phyloP scores from a whole-genome alignment of 2,888 invertebrate genomes.

The Willowsia nigromaculata region DNA sequence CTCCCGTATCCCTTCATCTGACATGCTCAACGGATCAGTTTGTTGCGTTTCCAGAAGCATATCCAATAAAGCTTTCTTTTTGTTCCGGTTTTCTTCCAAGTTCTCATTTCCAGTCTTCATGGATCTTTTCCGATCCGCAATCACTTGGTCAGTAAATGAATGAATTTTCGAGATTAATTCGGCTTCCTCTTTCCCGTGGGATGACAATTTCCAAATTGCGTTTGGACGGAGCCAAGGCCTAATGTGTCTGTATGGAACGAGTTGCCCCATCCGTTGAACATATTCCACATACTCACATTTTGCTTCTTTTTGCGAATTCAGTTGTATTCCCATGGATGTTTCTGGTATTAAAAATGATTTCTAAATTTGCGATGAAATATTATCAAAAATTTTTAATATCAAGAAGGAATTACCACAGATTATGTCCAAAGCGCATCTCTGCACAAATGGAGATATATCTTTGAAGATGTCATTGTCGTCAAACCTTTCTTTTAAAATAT shows the following conservation, averaged over 20 bases:
- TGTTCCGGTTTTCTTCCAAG: too few relatives aligned
- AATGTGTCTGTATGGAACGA: constrained; percentile 59
- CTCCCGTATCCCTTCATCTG: constrained; percentile 90
- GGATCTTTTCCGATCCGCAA: constrained; percentile 30
- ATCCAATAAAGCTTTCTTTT: constrained; percentile 81
- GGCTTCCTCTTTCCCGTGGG: constrained; percentile 83
- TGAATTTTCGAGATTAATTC: constrained; percentile 84
- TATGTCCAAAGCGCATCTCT: constrained; percentile 85
- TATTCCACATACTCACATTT: constrained; percentile 57
- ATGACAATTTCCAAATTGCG: constrained; percentile 83
- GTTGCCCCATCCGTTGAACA: constrained; percentile 52
- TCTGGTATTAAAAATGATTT: constrained; percentile 45
- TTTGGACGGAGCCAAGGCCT: constrained; percentile 84
- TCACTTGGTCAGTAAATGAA: constrained; percentile 82
- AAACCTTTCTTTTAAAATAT: constrained; percentile 81
- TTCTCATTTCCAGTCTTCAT: too few relatives aligned
- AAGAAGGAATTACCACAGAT: constrained; percentile 83
- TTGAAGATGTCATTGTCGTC: constrained; percentile 79
- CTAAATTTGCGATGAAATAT: neutral
- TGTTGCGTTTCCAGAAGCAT: constrained; percentile 84
- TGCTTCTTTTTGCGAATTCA: constrained; percentile 57
- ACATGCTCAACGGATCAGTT: constrained; percentile 80
- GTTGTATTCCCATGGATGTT: constrained; percentile 72
- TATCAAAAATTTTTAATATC: neutral
- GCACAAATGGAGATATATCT: constrained; percentile 85